phyloP scores from a whole-genome alignment of 2,113 vertebrate species.

The Collichthys lucidus region DNA sequence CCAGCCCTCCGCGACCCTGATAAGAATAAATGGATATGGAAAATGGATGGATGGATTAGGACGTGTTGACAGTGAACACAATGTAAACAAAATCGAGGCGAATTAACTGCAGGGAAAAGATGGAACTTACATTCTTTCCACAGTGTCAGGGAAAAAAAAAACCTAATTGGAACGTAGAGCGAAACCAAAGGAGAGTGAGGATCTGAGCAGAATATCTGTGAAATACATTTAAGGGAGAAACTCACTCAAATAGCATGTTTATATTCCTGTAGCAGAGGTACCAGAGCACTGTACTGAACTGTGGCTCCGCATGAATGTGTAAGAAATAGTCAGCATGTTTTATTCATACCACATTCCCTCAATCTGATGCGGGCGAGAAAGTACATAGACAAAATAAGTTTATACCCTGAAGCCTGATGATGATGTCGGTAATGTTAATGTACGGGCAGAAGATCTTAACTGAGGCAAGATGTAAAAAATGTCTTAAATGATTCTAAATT shows the following conservation, averaged over 20 bases:
- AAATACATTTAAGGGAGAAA: slow-evolving; percentile 29
- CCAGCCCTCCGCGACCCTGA: no score
- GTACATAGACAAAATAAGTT: slow-evolving; percentile 40
- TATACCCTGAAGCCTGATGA: slow-evolving; percentile 20
- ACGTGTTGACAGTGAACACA: background rate
- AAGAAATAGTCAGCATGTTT: slow-evolving; percentile 57
- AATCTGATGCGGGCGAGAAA: slow-evolving; percentile 30
- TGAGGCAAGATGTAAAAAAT: background rate
- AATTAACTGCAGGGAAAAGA: slow-evolving; percentile 3
- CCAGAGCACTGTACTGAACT: slow-evolving; percentile 39
- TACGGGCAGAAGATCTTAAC: background rate
- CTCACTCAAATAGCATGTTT: slow-evolving; percentile 37
- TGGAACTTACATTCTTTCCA: background rate
- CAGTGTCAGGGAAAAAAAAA: background rate
- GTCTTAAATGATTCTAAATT: background rate
- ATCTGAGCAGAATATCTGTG: slow-evolving; percentile 33
- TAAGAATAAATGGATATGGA: background rate
- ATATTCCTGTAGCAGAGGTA: slow-evolving; percentile 52
- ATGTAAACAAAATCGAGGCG: background rate
- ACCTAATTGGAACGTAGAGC: background rate
- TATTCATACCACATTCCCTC: slow-evolving; percentile 63
- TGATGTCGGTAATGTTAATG: slow-evolving; percentile 29
- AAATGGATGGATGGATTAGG: no score
- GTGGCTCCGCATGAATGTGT: slow-evolving; percentile 52
- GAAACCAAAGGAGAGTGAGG: slow-evolving; percentile 1